Base-by-base conservation (phyloP, 2,113 vertebrate genomes). In the Gobiocypris rarus region DNA sequence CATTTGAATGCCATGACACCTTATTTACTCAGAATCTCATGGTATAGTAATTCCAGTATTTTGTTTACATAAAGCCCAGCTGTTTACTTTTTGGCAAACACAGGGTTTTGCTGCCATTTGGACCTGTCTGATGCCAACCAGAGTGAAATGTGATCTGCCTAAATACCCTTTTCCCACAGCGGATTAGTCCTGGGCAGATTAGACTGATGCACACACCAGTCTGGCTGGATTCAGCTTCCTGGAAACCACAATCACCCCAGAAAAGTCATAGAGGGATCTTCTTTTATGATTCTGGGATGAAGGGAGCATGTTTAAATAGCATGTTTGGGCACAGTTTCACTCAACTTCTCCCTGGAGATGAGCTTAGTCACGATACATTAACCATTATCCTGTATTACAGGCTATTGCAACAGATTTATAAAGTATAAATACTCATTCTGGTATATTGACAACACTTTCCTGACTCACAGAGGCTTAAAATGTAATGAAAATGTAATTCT, bases 131-230 rank as follows among this genome's bases (percentile, higher is more conserved):
- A 73, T 79, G 80, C 75, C n/a, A n/a, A 61, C 52, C 69, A 24
- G 58, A 63, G 67, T 86, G 86, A 88, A 88, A 88, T 26, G 11
- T 58, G 82, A 89, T 78, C 85, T 56, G 14, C 45, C n/a, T 22
- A 48, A 61, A 81, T 5, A 9, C 76, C 43, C 3, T 74, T 81
- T 75, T 85, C 80, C 77, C 75, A 82, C 69, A 48, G 80, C 24
- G 38, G 77, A 24, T 48, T 24, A 52, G 74, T 45, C 24, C 15
- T 5, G 10, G 59, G 38, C 24, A 56, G 83, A 80, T 86, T 87
- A 71, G 74, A 54, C 5, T 58, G 85, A 82, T 84, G n/a, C 85
- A 48, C 67, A 52, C 67, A 56, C 38, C 54, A 59, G 69, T 65
- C 34, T 28, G 63, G 78, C 84, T 82, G 78, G 67, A 85, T 86